Conservation (phyloP, 2,113 vertebrate species). For the Plestiodon gilberti region DNA sequence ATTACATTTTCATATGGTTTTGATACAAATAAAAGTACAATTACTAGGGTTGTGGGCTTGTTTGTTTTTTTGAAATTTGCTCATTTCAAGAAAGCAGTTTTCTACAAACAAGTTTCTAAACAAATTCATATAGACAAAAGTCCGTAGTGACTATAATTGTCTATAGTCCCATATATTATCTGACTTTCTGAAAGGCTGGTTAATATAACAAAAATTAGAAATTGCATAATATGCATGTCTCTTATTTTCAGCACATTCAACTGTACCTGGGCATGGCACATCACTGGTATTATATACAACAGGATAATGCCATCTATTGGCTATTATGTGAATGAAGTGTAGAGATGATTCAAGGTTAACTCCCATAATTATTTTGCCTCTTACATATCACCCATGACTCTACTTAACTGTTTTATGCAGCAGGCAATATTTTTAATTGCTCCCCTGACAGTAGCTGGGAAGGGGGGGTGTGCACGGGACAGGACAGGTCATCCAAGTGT, state of each 20-base stretch:
- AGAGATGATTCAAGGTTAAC: neutral
- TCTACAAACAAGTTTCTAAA: constrained; percentile 50
- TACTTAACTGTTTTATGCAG: neutral
- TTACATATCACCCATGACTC: neutral
- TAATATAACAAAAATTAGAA: neutral
- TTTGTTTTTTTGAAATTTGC: neutral
- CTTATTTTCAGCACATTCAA: neutral
- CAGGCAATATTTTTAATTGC: neutral
- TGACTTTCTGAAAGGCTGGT: neutral
- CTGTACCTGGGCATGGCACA: neutral
- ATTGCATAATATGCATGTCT: neutral
- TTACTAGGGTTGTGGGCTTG: too few relatives aligned
- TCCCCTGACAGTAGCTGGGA: neutral
- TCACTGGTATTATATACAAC: neutral
- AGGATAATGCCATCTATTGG: constrained; percentile 28
- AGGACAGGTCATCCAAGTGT: neutral
- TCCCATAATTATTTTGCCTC: neutral
- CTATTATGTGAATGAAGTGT: fast-evolving
- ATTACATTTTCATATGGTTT: constrained; percentile 1
- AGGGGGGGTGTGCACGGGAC: neutral
- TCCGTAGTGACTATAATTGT: neutral
- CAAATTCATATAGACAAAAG: constrained; percentile 9
- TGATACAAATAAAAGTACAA: constrained; percentile 11
- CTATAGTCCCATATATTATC: neutral
- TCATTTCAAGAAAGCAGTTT: constrained; percentile 43